phyloP scores from a whole-genome alignment of 1,140 invertebrate species.

The Penaeus chinensis region DNA sequence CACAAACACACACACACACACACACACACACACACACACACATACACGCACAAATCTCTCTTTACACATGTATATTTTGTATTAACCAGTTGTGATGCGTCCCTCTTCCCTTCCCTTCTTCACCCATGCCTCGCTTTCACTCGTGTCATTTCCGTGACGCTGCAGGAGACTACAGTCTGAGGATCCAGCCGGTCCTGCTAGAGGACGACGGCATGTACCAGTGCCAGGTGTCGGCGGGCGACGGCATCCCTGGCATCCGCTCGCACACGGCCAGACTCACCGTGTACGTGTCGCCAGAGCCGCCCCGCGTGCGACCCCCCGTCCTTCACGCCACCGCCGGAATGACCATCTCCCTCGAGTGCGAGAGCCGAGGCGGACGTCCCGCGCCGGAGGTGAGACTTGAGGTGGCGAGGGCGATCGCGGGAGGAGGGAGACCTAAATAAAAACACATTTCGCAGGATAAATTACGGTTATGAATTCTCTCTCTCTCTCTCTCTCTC shows the following conservation, averaged over 20 bases:
- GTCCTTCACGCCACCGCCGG: constrained; percentile 67
- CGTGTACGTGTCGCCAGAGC: constrained; percentile 70
- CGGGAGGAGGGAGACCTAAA: no score
- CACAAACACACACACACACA: no score
- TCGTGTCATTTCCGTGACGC: neutral
- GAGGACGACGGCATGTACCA: constrained; percentile 72
- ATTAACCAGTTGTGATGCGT: no score
- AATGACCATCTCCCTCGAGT: constrained; percentile 68
- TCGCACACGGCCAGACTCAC: constrained; percentile 63
- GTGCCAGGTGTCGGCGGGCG: constrained; percentile 71
- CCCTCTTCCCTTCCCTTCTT: no score
- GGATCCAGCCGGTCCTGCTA: constrained; percentile 70
- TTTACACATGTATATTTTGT: no score
- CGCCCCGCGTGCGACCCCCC: constrained; percentile 67
- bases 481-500: no score
- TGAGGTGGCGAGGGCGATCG: no score
- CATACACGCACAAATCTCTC: no score
- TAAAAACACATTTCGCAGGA: no score
- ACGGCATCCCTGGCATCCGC: constrained; percentile 67
- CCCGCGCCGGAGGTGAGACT: constrained; percentile 69
- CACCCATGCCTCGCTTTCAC: no score
- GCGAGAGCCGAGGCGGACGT: constrained; percentile 69
- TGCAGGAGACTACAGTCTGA: constrained; percentile 71
- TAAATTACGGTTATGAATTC: no score
- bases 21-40: no score